Base-by-base conservation (phyloP, 2,113 vertebrate genomes). In the Boulengeromyrus knoepffleri region DNA sequence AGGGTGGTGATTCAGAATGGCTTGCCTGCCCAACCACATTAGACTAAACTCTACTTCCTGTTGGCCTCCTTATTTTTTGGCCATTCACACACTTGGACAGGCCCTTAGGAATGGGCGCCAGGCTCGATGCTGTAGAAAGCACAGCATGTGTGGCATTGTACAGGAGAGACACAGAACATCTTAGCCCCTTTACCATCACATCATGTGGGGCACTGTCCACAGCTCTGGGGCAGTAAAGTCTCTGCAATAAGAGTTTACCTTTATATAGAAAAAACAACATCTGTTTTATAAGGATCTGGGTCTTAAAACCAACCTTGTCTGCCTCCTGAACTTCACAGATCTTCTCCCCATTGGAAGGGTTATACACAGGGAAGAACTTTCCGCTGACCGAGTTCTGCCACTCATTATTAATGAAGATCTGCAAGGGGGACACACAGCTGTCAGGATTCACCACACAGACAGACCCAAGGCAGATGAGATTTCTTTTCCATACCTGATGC, bases 381-480 rank as follows among this genome's bases (percentile, higher is more conserved):
- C 98, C 97, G 24, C 97, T 99, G 90, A 98, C 97, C 3, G 98
- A 99, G 94, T 97, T 97, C 80, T 99, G 98, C 99, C 99, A 99
- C 92, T 99, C 98, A 13, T 99, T 99, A 94, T 99, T 99, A 93
- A 99, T 99, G 93, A 99, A 99, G 93, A 99, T 97, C 98, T 99
- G 94, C 42, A 45, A 93, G 45, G 49, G 52, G 9, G 46, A 92
- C 53, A 91, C 47, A 74, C 47, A 83, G 12, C 49, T 89, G 92
- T 92, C n/a, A 91, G 31, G 77, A 52, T 85, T 87, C 24, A 47
- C 8, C 8, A 47, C 46, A 46, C 5, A 42, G 52, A 85, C 31
- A 83, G 45, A 45, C 45, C 21, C 31, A 19, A 24, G 21, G 62
- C 17, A 85, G 45, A 17, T 84, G 88, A 58, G 24, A 85, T 50